A percentile compares a stretch with the other conserved stretches of the same genome.
These are phyloP conservation scores for Prunella strophiata DNA, from an alignment of 2,797 vertebrate genomes.

Conservation along the genomic window DNA sequence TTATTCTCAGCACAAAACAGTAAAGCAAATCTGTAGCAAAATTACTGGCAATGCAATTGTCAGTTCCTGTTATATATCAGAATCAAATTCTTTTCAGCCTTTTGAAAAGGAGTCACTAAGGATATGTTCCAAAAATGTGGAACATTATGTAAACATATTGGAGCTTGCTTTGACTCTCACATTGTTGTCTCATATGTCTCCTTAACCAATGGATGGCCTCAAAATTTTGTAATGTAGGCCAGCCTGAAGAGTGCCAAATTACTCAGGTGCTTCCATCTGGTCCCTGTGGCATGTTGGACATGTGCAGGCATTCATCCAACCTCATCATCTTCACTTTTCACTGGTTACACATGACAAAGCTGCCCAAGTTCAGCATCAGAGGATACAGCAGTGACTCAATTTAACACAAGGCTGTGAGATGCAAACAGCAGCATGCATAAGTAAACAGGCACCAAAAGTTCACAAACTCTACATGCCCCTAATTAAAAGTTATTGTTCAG, in stretches of 20 bases:
- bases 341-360: background rate
- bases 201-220: background rate
- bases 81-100: background rate
- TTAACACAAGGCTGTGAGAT: background rate
- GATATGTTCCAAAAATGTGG: background rate
- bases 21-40: background rate
- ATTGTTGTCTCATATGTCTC: background rate
- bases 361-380: background rate
- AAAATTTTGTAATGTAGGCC: background rate
- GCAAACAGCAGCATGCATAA: background rate
- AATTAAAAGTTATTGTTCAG: background rate
- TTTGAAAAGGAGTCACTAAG: background rate
- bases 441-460: background rate
- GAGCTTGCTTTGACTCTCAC: background rate
- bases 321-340: background rate
- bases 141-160: background rate
- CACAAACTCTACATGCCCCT: background rate
- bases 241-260: conserved; percentile 15
- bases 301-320: background rate
- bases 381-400: background rate
- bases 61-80: background rate
- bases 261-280: conserved; percentile 46
- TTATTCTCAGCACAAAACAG: background rate
- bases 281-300: background rate
- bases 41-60: background rate